These are phyloP conservation scores for Eumeta japonica DNA, from an alignment of 1,140 invertebrate species.

Conservation along the genomic window DNA sequence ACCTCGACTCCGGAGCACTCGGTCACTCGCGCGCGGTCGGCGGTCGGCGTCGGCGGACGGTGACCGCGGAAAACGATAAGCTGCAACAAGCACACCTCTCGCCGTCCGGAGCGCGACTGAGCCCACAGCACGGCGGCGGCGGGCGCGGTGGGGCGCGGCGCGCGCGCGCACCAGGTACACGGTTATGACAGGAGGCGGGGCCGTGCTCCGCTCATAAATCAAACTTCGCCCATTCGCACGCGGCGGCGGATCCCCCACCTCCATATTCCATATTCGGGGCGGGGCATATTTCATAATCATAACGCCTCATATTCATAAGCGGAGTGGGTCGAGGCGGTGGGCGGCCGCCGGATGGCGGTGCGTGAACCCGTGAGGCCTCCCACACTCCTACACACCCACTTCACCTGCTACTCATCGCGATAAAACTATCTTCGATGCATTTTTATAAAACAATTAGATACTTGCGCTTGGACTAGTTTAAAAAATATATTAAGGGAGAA, in stretches of 20 bases:
- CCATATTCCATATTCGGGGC: constrained; percentile 58
- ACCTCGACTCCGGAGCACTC: not conserved
- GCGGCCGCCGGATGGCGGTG: constrained; percentile 48
- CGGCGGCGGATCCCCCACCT: constrained; percentile 34
- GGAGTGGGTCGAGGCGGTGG: constrained; percentile 27
- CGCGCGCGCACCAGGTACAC: constrained; percentile 51
- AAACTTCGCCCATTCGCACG: constrained; percentile 58
- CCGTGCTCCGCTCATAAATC: constrained; percentile 55
- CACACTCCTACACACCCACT: constrained; percentile 30
- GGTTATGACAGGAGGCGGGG: constrained; percentile 57
- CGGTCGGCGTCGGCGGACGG: constrained; percentile 26
- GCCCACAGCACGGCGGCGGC: constrained; percentile 36
- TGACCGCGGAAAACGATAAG: constrained; percentile 22
- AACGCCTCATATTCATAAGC: constrained; percentile 59
- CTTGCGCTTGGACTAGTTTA: not conserved
- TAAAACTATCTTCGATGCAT: too few relatives aligned
- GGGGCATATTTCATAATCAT: constrained; percentile 60
- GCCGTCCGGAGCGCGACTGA: constrained; percentile 54
- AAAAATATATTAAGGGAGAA: too few relatives aligned
- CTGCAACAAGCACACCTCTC: constrained; percentile 29
- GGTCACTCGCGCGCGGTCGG: constrained; percentile 30
- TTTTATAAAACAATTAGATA: not conserved
- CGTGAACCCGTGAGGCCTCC: constrained; percentile 46
- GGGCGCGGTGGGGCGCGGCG: constrained; percentile 25
- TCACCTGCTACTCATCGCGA: not conserved